These are phyloP conservation scores for Fopius arisanus DNA, from an alignment of 1,140 invertebrate species.

Conservation along the genomic window DNA sequence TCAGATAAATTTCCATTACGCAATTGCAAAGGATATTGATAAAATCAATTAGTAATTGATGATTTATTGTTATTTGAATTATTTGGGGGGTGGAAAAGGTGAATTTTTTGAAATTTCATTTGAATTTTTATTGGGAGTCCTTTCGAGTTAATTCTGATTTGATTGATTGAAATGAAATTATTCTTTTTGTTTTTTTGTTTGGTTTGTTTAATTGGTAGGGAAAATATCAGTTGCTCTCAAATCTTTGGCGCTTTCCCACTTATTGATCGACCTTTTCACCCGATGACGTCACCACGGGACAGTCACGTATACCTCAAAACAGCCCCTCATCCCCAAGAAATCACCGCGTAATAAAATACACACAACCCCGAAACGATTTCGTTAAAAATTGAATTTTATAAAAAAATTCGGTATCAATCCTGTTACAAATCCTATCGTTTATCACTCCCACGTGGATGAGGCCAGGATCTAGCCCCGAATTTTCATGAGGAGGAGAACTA, in stretches of 20 bases:
- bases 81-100: no score
- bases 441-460: neutral
- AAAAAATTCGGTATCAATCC: neutral
- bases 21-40: no score
- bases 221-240: slow-evolving; percentile 21
- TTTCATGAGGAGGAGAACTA: no score
- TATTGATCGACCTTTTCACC: slow-evolving; percentile 58
- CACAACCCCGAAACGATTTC: neutral
- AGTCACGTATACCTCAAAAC: slow-evolving; percentile 9
- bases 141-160: no score
- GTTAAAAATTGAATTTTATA: neutral
- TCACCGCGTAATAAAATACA: neutral
- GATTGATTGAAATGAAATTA: no score
- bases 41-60: no score
- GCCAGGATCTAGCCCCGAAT: neutral
- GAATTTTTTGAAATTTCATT: no score
- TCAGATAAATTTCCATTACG: no score
- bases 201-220: neutral
- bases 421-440: neutral
- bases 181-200: slow-evolving; percentile 12
- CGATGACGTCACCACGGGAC: slow-evolving; percentile 52
- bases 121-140: no score
- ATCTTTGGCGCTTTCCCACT: slow-evolving; percentile 47
- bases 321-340: neutral
- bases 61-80: no score